Percentiles rank a stretch among this genome's conserved stretches.
phyloP scores from a whole-genome alignment of 2,888 invertebrate genomes.

The Cybosia mesomella region DNA sequence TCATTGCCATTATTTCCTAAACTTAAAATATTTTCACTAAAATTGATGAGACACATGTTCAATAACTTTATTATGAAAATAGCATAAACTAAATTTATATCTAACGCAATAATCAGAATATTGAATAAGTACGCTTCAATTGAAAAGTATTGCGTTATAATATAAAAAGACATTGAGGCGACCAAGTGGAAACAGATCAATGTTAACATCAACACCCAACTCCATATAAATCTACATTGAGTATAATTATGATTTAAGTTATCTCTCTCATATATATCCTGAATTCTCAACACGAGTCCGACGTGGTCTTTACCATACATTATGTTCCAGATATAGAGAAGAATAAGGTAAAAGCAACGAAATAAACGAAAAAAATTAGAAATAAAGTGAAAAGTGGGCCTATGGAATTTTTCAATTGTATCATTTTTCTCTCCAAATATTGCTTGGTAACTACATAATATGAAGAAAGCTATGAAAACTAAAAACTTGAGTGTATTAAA shows the following conservation, averaged over 20 bases:
- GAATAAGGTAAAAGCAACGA: not conserved
- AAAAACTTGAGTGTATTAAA: not conserved
- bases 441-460: not conserved
- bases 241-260: not conserved
- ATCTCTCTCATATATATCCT: not conserved
- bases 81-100: slow-evolving; percentile 26
- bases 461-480: not conserved
- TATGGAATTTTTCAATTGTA: not conserved
- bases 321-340: not conserved
- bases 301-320: not conserved
- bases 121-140: not conserved
- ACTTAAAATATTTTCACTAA: slow-evolving; percentile 1
- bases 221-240: not conserved
- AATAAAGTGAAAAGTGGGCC: not conserved
- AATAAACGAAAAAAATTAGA: not conserved
- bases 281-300: not conserved
- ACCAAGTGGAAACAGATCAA: not conserved
- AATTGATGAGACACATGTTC: slow-evolving; percentile 23
- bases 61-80: slow-evolving; percentile 27
- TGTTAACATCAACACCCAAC: not conserved
- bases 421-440: not conserved
- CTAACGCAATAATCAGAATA: slow-evolving; percentile 1
- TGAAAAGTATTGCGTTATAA: not conserved
- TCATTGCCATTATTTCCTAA: not conserved
- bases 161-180: not conserved